Conservation (phyloP, 2,888 invertebrate genomes). For the Cyaniris semiargus region DNA sequence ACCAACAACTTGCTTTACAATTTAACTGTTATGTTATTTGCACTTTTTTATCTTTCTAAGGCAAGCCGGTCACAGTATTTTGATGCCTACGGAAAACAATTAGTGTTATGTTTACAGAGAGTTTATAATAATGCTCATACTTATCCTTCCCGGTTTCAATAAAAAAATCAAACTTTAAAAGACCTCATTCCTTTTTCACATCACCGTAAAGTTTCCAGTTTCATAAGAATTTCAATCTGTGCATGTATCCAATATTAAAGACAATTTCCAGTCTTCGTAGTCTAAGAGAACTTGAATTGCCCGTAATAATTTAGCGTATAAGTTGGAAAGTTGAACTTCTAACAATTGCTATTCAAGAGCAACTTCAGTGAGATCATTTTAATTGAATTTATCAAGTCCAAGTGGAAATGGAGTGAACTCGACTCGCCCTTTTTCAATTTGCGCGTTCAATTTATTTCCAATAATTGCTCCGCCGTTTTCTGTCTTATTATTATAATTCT, state of each 20-base stretch:
- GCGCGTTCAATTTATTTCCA: constrained; percentile 20
- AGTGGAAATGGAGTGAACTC: constrained; percentile 46
- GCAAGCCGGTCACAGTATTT: too few relatives aligned
- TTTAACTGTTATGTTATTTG: too few relatives aligned
- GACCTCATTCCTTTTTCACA: not conserved
- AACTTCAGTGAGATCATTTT: constrained; percentile 59
- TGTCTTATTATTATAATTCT: constrained; percentile 13
- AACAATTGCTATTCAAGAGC: constrained; percentile 56
- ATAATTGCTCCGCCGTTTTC: constrained; percentile 6
- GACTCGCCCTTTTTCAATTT: constrained; percentile 26
- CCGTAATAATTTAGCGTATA: constrained; percentile 8
- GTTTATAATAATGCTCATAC: too few relatives aligned
- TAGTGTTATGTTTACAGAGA: too few relatives aligned
- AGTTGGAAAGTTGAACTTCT: constrained; percentile 46
- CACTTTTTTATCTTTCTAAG: too few relatives aligned
- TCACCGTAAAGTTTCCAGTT: not conserved
- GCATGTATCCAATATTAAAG: constrained; percentile 18
- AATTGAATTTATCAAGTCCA: constrained; percentile 57
- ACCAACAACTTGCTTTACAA: too few relatives aligned
- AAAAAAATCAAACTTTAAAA: not conserved
- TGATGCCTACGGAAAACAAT: too few relatives aligned
- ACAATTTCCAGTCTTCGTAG: constrained; percentile 4
- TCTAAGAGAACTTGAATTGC: constrained; percentile 2
- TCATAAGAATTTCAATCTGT: not conserved
- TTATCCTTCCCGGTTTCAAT: too few relatives aligned